Conservation (phyloP, 2,888 invertebrate genomes). For the Eumacrocentrus americanus region DNA sequence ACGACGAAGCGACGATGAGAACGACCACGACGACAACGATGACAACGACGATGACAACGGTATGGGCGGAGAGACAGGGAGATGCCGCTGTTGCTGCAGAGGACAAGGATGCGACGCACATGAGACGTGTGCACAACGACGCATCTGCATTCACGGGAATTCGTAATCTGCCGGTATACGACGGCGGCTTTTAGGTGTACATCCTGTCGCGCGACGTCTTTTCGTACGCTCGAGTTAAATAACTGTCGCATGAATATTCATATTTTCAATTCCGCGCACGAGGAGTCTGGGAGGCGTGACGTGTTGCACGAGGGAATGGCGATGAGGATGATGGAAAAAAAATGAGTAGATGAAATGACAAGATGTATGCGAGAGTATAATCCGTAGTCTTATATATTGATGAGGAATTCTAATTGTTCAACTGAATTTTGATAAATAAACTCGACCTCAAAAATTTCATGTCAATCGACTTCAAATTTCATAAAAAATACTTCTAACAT, state of each 20-base stretch:
- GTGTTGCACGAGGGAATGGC: neutral
- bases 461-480: too few relatives aligned
- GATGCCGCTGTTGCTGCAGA: neutral
- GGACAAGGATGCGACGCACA: conserved; percentile 5
- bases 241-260: conserved; percentile 49
- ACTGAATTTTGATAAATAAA: too few relatives aligned
- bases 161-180: conserved; percentile 19
- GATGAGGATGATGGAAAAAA: neutral
- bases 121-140: conserved; percentile 13
- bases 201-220: conserved; percentile 34
- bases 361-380: neutral
- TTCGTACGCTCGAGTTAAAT: conserved; percentile 43
- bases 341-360: neutral
- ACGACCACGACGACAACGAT: conserved; percentile 7
- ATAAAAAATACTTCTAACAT: too few relatives aligned
- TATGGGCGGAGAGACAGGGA: neutral
- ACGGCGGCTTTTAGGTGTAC: conserved; percentile 21
- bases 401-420: neutral
- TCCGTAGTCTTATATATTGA: neutral
- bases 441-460: too few relatives aligned
- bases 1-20: neutral
- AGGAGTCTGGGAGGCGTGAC: conserved; percentile 28
- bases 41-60: conserved; percentile 3
- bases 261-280: conserved; percentile 35
- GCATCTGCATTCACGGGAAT: conserved; percentile 30